A percentile compares a stretch with the other conserved stretches of the same genome.
These are phyloP conservation scores for Augochlora pura DNA, from an alignment of 1,140 invertebrate species.

Conservation along the genomic window DNA sequence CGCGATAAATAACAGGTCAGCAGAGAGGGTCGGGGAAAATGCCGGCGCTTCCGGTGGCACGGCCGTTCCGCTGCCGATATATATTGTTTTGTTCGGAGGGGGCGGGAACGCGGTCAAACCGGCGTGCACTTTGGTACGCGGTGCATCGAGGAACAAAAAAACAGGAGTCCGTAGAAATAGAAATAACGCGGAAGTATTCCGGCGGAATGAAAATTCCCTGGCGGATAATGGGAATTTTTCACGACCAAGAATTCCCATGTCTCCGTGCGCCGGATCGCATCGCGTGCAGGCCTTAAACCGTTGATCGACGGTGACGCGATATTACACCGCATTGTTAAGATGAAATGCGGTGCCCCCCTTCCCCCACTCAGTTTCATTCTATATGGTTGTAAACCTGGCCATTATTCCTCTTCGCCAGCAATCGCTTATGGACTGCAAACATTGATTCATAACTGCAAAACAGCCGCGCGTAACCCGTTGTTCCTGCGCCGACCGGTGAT, in stretches of 20 bases:
- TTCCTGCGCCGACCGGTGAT: too few relatives aligned
- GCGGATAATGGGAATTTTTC: slow-evolving; percentile 59
- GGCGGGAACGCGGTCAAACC: slow-evolving; percentile 54
- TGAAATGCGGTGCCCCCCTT: too few relatives aligned
- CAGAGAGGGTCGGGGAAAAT: slow-evolving; percentile 35
- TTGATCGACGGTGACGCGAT: neutral
- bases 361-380: too few relatives aligned
- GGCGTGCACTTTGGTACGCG: neutral
- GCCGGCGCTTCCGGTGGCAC: neutral
- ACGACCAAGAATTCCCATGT: slow-evolving; percentile 22
- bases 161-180: slow-evolving; percentile 34
- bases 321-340: too few relatives aligned
- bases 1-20: slow-evolving; percentile 61
- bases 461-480: too few relatives aligned
- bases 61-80: slow-evolving; percentile 43
- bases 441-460: too few relatives aligned
- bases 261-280: slow-evolving; percentile 20
- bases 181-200: slow-evolving; percentile 32
- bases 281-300: neutral
- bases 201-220: slow-evolving; percentile 55
- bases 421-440: too few relatives aligned
- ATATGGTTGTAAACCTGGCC: too few relatives aligned
- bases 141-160: too few relatives aligned
- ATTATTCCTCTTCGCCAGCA: too few relatives aligned
- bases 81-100: slow-evolving; percentile 52